A percentile compares a stretch with the other conserved stretches of the same genome.
Conservation (phyloP, 2,888 invertebrate genomes). For the Silvanus unidentatus region DNA sequence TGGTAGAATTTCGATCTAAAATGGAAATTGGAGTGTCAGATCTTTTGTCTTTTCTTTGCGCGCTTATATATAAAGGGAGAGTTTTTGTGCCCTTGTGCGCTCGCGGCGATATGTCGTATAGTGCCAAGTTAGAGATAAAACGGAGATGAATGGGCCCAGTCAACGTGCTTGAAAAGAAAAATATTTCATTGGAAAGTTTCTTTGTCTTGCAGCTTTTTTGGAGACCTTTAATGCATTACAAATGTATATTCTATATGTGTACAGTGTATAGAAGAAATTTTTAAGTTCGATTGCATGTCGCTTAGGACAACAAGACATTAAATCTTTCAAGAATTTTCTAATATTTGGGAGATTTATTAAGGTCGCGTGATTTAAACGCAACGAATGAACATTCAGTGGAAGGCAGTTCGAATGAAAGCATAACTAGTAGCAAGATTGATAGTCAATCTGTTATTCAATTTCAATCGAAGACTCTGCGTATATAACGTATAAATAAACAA, state of each 20-base stretch:
- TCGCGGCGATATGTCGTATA: slow-evolving; percentile 36
- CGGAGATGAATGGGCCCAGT: slow-evolving; percentile 42
- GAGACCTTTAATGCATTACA: slow-evolving; percentile 32
- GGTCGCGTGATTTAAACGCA: slow-evolving; percentile 25
- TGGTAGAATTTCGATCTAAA: slow-evolving; percentile 43
- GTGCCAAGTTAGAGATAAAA: slow-evolving; percentile 42
- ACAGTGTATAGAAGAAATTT: no score
- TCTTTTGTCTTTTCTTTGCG: slow-evolving; percentile 43
- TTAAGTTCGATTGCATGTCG: slow-evolving; percentile 26
- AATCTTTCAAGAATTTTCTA: slow-evolving; percentile 26
- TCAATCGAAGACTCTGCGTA: no score
- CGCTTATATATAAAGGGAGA: slow-evolving; percentile 12
- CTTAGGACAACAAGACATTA: slow-evolving; percentile 23
- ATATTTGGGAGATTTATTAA: slow-evolving; percentile 30
- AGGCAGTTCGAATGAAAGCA: no score
- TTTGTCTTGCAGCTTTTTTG: slow-evolving; percentile 36
- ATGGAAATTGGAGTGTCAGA: slow-evolving; percentile 48
- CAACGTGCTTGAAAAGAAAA: slow-evolving; percentile 41
- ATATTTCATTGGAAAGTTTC: slow-evolving; percentile 40
- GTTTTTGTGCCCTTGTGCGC: slow-evolving; percentile 41
- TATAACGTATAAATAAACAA: no score
- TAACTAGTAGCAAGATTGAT: no score
- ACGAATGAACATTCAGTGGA: slow-evolving; percentile 3
- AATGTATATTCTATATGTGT: no score
- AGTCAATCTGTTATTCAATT: no score